Conservation (phyloP, 2,888 invertebrate species). For the Volucella bombylans region DNA sequence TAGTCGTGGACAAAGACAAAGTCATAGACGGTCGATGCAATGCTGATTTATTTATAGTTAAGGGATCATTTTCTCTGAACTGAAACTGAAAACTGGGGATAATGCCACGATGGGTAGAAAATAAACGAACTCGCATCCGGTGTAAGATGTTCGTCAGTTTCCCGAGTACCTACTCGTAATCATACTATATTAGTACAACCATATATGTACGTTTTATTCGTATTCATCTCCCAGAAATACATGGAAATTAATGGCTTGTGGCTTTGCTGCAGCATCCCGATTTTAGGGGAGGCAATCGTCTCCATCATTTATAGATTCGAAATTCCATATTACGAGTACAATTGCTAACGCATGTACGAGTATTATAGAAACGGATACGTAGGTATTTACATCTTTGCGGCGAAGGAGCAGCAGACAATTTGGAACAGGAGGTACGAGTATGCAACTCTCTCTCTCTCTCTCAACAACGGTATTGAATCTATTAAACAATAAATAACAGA, state of each 20-base stretch:
- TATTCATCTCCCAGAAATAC: slow-evolving; percentile 61
- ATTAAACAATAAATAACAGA: slow-evolving; percentile 65
- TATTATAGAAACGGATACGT: too few species aligned
- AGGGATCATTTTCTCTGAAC: slow-evolving; percentile 53
- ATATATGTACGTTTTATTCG: slow-evolving; percentile 44
- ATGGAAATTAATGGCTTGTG: slow-evolving; percentile 60
- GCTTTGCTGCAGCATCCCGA: slow-evolving; percentile 35
- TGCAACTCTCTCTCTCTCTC: not conserved
- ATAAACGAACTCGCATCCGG: slow-evolving; percentile 68
- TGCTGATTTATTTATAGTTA: slow-evolving; percentile 56
- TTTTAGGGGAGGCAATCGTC: slow-evolving; percentile 67
- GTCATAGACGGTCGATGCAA: slow-evolving; percentile 9
- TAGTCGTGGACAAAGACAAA: slow-evolving; percentile 18
- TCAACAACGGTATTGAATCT: slow-evolving; percentile 60
- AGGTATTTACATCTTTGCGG: too few species aligned
- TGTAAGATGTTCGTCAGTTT: slow-evolving; percentile 54
- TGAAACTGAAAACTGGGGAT: slow-evolving; percentile 58
- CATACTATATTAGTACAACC: slow-evolving; percentile 3
- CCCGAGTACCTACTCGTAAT: not conserved
- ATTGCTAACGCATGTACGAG: slow-evolving; percentile 68
- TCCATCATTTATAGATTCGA: slow-evolving; percentile 64
- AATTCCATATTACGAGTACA: slow-evolving; percentile 62
- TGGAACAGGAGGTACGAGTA: slow-evolving; percentile 11
- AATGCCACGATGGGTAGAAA: slow-evolving; percentile 51
- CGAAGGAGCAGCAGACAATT: slow-evolving; percentile 32